Conservation (phyloP, 2,113 vertebrate species). For the Leucoraja erinaceus region DNA sequence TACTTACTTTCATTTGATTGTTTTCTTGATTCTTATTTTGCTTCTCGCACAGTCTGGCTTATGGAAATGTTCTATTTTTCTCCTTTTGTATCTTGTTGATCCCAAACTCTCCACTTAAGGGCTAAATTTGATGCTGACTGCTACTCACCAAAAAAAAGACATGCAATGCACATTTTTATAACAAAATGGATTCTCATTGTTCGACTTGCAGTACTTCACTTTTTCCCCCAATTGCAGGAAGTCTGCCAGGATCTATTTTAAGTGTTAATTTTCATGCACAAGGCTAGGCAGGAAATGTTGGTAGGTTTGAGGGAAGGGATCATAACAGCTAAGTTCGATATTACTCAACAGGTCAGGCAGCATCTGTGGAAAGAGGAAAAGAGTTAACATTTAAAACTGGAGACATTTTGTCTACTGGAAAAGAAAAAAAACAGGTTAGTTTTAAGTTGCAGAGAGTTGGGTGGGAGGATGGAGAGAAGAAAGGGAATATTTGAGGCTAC, state of each 20-base stretch:
- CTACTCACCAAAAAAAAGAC: background rate
- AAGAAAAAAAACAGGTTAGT: no score
- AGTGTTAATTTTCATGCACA: background rate
- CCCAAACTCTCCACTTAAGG: background rate
- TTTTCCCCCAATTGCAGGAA: background rate
- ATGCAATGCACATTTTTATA: background rate
- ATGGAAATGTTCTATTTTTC: background rate
- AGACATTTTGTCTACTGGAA: no score
- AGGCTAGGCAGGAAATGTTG: background rate
- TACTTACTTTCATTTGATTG: background rate
- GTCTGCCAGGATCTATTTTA: background rate
- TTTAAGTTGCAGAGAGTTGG: no score
- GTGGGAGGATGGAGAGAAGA: no score
- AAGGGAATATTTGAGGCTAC: no score
- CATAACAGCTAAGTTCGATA: background rate
- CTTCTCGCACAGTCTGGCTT: background rate
- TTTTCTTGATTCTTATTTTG: background rate
- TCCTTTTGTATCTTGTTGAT: background rate
- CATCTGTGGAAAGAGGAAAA: no score
- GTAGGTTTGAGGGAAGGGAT: background rate
- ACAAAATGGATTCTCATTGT: background rate
- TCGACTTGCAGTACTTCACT: background rate
- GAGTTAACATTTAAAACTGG: no score
- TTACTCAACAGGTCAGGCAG: no score
- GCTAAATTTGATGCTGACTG: background rate